These are phyloP conservation scores for Musca vetustissima DNA, from an alignment of 1,140 invertebrate genomes.

Conservation along the genomic window DNA sequence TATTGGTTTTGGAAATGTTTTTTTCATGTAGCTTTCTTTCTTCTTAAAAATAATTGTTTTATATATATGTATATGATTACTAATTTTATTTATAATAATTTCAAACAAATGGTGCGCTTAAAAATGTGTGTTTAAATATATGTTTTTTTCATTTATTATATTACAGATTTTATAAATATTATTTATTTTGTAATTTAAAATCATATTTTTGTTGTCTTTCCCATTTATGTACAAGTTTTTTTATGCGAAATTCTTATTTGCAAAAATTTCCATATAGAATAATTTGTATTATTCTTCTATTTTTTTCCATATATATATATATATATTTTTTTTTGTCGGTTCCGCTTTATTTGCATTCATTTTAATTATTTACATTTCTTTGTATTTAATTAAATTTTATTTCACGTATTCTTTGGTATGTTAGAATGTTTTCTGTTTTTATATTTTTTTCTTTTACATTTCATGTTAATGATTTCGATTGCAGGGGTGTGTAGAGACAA, in stretches of 20 bases:
- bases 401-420: constrained; percentile 10
- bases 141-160: background rate
- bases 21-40: background rate
- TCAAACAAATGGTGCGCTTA: constrained; percentile 8
- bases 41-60: background rate
- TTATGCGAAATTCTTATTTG: no score
- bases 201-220: background rate
- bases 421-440: background rate
- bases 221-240: no score
- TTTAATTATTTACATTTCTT: constrained; percentile 14
- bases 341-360: background rate
- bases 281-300: background rate
- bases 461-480: background rate
- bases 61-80: background rate
- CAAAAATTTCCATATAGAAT: no score
- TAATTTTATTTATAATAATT: background rate
- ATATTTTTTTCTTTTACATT: no score
- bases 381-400: constrained; percentile 10
- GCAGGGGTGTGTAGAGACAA: no score
- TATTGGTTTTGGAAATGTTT: background rate
- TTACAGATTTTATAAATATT: constrained; percentile 20
- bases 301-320: background rate
- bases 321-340: constrained; percentile 2
- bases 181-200: constrained; percentile 5
- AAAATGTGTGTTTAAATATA: constrained; percentile 14